phyloP scores from a whole-genome alignment of 2,797 vertebrate genomes.

The Typhlichthys eigenmanni region DNA sequence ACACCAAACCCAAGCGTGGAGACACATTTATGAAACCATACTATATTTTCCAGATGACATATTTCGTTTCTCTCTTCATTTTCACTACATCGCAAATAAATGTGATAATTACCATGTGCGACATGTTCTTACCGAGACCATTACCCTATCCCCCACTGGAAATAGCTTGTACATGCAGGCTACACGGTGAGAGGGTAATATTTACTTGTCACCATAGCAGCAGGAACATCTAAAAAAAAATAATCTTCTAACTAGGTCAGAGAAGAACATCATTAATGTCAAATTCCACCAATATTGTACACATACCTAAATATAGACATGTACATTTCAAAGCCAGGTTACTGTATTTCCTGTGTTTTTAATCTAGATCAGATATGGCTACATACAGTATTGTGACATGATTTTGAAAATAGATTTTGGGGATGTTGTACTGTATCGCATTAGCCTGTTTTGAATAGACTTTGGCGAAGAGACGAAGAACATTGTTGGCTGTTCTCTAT shows the following conservation, averaged over 20 bases:
- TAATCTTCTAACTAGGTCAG: slow-evolving; percentile 6
- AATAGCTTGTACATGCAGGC: slow-evolving; percentile 45
- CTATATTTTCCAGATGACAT: slow-evolving; percentile 61
- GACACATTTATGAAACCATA: slow-evolving; percentile 40
- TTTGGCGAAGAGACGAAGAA: not conserved
- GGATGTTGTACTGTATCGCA: too few species aligned
- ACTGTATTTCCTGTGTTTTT: not conserved
- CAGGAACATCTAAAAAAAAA: slow-evolving; percentile 21
- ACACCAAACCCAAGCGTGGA: slow-evolving; percentile 30
- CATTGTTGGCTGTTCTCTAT: not conserved
- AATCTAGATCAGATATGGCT: not conserved
- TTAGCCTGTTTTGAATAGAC: not conserved
- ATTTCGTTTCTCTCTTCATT: slow-evolving; percentile 41
- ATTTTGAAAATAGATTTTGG: too few species aligned
- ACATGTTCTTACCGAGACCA: slow-evolving; percentile 33
- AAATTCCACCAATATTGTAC: slow-evolving; percentile 23
- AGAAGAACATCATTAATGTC: slow-evolving; percentile 7
- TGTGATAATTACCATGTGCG: slow-evolving; percentile 40
- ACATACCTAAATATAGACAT: not conserved
- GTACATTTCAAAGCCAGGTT: slow-evolving; percentile 1
- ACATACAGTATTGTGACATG: not conserved
- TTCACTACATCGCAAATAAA: slow-evolving; percentile 39
- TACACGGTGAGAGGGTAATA: slow-evolving; percentile 55
- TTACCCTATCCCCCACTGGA: slow-evolving; percentile 45
- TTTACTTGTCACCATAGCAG: slow-evolving; percentile 65